phyloP scores from a whole-genome alignment of 2,888 invertebrate genomes.

The Ptilodon capucinus region DNA sequence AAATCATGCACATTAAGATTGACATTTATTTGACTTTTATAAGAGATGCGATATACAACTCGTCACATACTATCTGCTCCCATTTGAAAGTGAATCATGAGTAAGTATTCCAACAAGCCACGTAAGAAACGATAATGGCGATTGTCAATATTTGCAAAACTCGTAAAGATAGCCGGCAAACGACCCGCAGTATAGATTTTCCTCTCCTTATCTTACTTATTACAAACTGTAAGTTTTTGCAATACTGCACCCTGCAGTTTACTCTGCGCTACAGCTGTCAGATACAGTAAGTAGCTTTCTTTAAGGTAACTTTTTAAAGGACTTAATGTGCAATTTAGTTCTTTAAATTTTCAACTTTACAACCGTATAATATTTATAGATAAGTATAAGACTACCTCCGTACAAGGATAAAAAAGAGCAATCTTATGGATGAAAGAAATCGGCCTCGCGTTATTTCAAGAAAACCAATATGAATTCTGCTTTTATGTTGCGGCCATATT shows the following conservation, averaged over 20 bases:
- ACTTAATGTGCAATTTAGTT: no score
- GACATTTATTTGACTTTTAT: constrained; percentile 14
- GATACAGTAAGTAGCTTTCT: no score
- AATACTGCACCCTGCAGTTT: no score
- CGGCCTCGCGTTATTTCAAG: constrained; percentile 3
- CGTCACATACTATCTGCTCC: constrained; percentile 26
- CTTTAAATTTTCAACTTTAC: no score
- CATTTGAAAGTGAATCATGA: constrained; percentile 26
- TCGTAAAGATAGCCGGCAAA: constrained; percentile 33
- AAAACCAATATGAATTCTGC: constrained; percentile 14
- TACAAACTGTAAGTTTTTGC: constrained; percentile 16
- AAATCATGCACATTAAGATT: constrained; percentile 13
- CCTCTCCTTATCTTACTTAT: constrained; percentile 5
- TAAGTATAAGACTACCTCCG: no score
- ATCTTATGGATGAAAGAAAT: not conserved
- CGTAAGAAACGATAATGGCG: constrained; percentile 39
- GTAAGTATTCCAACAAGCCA: constrained; percentile 24
- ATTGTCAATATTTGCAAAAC: constrained; percentile 52
- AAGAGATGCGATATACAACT: not conserved
- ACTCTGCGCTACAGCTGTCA: no score
- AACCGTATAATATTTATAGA: no score
- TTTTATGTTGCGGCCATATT: constrained; percentile 17
- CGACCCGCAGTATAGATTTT: constrained; percentile 10
- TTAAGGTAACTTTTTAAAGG: no score
- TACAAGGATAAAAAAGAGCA: no score